Percentiles rank a stretch among this genome's conserved stretches.
phyloP scores from a whole-genome alignment of 1,140 invertebrate species.

The Plutomurus gul region DNA sequence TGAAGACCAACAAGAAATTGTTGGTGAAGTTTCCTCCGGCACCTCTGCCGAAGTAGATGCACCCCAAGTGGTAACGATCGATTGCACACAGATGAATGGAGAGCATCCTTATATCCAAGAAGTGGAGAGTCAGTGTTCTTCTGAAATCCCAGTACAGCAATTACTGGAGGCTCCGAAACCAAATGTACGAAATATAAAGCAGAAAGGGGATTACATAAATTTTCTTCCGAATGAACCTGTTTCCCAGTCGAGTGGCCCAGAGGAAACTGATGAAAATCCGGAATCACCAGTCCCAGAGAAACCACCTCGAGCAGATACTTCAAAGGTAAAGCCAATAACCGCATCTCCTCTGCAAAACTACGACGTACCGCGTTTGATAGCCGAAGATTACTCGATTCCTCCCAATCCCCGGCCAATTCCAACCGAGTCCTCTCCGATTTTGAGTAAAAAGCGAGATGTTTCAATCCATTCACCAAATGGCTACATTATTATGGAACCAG shows the following conservation, averaged over 20 bases:
- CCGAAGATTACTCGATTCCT: conserved; percentile 33
- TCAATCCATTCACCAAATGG: not conserved
- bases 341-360: conserved; percentile 4
- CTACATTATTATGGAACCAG: conserved; percentile 22
- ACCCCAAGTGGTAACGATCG: not conserved
- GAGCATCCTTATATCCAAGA: not conserved
- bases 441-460: not conserved
- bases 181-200: not conserved
- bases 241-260: not conserved
- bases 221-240: not conserved
- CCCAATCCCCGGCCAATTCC: conserved; percentile 9
- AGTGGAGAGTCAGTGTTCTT: too few relatives aligned
- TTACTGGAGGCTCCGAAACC: not conserved
- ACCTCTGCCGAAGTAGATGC: not conserved
- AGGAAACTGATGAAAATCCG: not conserved
- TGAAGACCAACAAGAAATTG: not conserved
- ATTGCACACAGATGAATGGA: not conserved
- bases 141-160: not conserved
- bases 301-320: not conserved
- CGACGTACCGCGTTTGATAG: conserved; percentile 20
- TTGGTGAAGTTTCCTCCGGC: not conserved
- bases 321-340: not conserved
- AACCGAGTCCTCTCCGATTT: not conserved
- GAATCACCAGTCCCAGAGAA: not conserved
- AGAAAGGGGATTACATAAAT: not conserved